These are phyloP conservation scores for Gephyroberyx darwinii DNA, from an alignment of 2,797 vertebrate species.

Conservation along the genomic window DNA sequence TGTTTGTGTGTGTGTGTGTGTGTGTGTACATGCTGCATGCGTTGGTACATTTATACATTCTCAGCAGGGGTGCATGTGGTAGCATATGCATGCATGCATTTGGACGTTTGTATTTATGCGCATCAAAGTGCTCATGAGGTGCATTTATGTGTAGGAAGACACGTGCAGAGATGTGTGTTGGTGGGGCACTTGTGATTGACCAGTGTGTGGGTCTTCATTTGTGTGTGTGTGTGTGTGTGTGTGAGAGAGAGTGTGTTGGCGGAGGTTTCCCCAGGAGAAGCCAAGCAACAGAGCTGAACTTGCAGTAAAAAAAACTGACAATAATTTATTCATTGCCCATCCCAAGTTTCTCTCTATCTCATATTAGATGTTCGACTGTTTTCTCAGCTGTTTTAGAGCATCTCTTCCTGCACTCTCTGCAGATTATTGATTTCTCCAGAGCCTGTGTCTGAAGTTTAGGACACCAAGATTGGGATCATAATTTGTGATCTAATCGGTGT, in stretches of 20 bases:
- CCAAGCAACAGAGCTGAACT: conserved; percentile 69
- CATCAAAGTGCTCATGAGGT: conserved; percentile 27
- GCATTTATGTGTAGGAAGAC: conserved; percentile 51
- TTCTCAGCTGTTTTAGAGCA: conserved; percentile 57
- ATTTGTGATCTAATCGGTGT: conserved; percentile 66
- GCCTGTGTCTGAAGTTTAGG: conserved; percentile 55
- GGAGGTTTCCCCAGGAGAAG: conserved; percentile 71
- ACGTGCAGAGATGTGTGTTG: conserved; percentile 57
- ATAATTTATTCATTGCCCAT: conserved; percentile 76
- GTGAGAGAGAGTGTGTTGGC: conserved; percentile 64
- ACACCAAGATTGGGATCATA: conserved; percentile 64
- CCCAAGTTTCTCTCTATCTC: conserved; percentile 62
- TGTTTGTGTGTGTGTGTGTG: conserved; percentile 12
- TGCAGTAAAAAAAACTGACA: conserved; percentile 60
- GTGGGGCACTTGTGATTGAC: conserved; percentile 58
- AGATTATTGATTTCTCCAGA: conserved; percentile 70
- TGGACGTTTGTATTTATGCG: neutral
- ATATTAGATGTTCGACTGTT: conserved; percentile 59
- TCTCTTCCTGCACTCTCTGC: conserved; percentile 35
- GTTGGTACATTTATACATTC: neutral
- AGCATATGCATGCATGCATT: conserved; percentile 2
- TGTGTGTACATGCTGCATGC: neutral
- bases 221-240: conserved; percentile 20
- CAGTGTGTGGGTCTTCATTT: conserved; percentile 55
- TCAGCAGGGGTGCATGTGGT: neutral